Evolutionary conservation across 2,797 vertebrate species (phyloP).

Genomic region (Tympanoctomys barrerae): DNA sequence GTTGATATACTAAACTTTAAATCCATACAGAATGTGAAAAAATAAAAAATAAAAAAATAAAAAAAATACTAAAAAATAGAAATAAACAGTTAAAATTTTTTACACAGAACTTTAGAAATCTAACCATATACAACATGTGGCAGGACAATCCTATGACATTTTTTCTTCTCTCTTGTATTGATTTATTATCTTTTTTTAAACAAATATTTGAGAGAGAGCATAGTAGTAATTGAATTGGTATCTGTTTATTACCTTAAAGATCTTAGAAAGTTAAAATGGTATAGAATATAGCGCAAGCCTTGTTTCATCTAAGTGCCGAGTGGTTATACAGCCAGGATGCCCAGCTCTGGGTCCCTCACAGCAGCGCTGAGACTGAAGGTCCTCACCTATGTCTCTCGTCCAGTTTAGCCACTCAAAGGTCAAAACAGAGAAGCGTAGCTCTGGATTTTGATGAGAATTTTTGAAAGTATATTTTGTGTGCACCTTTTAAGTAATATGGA

Average conservation of each 20-base stretch:
- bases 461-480: background rate
- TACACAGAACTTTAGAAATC: too few species aligned
- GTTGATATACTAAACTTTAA: too few species aligned
- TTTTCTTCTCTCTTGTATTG: too few species aligned
- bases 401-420: background rate
- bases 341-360: fast-evolving
- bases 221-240: too few species aligned
- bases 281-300: background rate
- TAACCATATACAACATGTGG: too few species aligned
- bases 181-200: too few species aligned
- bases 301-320: background rate
- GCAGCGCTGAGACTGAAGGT: background rate
- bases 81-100: too few species aligned
- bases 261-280: background rate
- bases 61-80: too few species aligned
- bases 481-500: background rate
- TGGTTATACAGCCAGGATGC: background rate
- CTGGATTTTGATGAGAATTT: background rate
- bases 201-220: too few species aligned
- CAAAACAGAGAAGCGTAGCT: background rate
- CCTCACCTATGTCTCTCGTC: background rate
- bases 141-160: too few species aligned
- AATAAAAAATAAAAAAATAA: too few species aligned
- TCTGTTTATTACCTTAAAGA: background rate
- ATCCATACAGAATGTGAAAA: too few species aligned